A percentile compares a stretch with the other conserved stretches of the same genome.
Evolutionary conservation across 2,797 vertebrate species (phyloP).

Genomic region (Hapalemur alaotrensis): DNA sequence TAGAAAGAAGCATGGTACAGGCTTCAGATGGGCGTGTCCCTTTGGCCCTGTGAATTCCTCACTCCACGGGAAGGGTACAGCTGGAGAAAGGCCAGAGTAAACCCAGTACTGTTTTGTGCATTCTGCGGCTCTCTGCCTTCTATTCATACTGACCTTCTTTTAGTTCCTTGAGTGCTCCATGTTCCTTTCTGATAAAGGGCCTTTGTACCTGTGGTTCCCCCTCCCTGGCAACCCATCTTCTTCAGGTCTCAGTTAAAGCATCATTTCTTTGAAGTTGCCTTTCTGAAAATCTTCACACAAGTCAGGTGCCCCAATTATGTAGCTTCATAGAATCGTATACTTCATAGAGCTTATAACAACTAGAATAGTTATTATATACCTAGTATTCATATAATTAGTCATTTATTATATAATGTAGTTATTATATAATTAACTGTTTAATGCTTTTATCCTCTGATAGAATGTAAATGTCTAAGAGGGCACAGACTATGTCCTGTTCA

Average conservation of each 20-base stretch:
- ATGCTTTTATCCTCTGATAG: neutral
- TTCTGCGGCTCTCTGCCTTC: neutral
- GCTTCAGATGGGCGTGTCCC: neutral
- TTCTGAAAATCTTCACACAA: neutral
- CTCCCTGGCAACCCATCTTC: neutral
- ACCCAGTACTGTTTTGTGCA: neutral
- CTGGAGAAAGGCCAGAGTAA: neutral
- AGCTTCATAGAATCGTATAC: neutral
- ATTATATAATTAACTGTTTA: neutral
- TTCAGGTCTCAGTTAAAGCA: neutral
- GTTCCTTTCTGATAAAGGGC: neutral
- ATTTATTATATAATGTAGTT: neutral
- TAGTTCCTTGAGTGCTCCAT: neutral
- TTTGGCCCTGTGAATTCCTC: neutral
- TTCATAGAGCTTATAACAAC: neutral
- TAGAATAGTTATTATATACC: neutral
- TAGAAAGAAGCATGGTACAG: neutral
- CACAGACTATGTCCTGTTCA: neutral
- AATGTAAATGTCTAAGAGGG: neutral
- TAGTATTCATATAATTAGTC: neutral
- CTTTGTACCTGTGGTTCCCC: neutral
- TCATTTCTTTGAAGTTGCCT: constrained; percentile 21
- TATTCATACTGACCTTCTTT: neutral
- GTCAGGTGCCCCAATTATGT: neutral
- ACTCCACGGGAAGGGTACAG: neutral